These are phyloP conservation scores for Philonicus albiceps DNA, from an alignment of 2,888 invertebrate genomes.

Conservation along the genomic window DNA sequence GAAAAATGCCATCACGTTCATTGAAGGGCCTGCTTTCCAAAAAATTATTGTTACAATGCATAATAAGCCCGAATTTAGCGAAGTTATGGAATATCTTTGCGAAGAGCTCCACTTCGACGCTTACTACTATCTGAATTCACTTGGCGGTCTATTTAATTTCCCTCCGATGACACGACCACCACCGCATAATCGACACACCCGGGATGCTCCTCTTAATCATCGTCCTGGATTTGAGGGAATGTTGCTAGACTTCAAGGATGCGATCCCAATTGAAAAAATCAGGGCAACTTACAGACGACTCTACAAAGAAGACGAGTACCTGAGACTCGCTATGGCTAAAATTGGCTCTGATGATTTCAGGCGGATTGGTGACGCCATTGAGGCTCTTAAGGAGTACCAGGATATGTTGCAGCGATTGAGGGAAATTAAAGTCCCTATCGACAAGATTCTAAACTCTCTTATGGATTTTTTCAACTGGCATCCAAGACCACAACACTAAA, in stretches of 20 bases:
- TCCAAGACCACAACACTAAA: not conserved
- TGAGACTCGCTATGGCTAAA: constrained; percentile 44
- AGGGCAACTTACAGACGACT: constrained; percentile 6
- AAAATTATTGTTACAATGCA: constrained; percentile 46
- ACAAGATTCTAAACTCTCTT: constrained; percentile 36
- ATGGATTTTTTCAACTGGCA: constrained; percentile 47
- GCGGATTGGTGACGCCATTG: constrained; percentile 46
- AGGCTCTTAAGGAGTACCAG: constrained; percentile 44
- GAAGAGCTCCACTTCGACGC: constrained; percentile 45
- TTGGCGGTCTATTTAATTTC: constrained; percentile 43
- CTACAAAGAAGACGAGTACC: constrained; percentile 42
- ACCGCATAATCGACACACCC: not conserved
- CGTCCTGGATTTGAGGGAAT: constrained; percentile 43
- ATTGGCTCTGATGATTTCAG: constrained; percentile 47
- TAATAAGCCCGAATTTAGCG: constrained; percentile 42
- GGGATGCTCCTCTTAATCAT: not conserved
- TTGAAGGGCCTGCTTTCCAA: constrained; percentile 23
- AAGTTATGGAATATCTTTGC: constrained; percentile 46
- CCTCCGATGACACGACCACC: constrained; percentile 45
- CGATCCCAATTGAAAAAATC: constrained; percentile 42
- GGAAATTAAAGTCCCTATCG: constrained; percentile 38
- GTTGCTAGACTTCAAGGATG: constrained; percentile 41
- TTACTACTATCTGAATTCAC: constrained; percentile 46
- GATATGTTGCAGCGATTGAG: constrained; percentile 33
- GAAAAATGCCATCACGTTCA: constrained; percentile 36